Evolutionary conservation across 1,140 invertebrate genomes (phyloP).

Genomic region (Pemphigus obesinymphae): DNA sequence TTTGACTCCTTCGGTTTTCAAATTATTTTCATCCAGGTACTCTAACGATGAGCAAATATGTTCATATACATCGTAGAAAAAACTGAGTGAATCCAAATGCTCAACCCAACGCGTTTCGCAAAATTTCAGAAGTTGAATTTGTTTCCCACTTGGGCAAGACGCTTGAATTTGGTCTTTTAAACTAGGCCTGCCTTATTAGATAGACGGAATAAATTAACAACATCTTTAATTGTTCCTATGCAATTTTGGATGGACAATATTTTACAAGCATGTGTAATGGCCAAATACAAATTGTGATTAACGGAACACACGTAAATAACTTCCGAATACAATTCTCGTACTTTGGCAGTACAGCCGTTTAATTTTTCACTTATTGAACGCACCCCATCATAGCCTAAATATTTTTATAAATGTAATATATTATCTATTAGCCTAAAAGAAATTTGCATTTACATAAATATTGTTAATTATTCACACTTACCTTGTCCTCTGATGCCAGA

Average conservation of each 20-base stretch:
- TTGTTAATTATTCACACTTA: no score
- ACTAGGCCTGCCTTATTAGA: no score
- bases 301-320: constrained; percentile 15
- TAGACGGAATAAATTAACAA: constrained; percentile 3
- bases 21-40: no score
- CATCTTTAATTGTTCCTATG: constrained; percentile 9
- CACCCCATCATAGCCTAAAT: constrained; percentile 5
- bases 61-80: no score
- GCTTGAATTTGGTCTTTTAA: not conserved
- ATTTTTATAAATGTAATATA: not conserved
- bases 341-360: not conserved
- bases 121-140: not conserved
- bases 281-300: constrained; percentile 7
- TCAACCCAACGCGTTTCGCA: no score
- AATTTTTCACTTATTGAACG: constrained; percentile 3
- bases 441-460: no score
- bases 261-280: not conserved
- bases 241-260: constrained; percentile 2
- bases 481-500: no score
- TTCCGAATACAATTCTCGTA: not conserved
- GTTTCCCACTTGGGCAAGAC: not conserved
- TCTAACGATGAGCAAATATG: no score
- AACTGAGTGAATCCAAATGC: no score
- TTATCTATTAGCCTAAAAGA: no score
- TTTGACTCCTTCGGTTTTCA: no score